Percentiles rank a stretch among this genome's conserved stretches.
phyloP scores from a whole-genome alignment of 2,797 vertebrate species.

The Trachops cirrhosus region DNA sequence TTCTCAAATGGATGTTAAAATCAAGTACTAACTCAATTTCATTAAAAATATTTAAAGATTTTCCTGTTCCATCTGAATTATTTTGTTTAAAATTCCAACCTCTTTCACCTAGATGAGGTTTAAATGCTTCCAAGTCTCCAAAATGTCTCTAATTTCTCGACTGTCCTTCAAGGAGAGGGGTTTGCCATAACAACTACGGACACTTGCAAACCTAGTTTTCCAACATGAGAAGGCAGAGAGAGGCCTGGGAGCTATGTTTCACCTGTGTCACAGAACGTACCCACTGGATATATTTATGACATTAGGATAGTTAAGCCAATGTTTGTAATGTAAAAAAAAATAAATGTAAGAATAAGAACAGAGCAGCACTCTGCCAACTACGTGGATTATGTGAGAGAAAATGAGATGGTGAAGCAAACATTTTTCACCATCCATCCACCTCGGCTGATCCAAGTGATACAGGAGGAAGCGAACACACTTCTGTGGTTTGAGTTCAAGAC shows the following conservation, averaged over 20 bases:
- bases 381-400: not conserved
- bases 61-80: not conserved
- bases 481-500: not conserved
- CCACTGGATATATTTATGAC: conserved; percentile 25
- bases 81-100: conserved; percentile 1
- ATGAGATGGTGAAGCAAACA: not conserved
- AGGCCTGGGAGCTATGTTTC: not conserved
- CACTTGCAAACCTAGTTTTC: not conserved
- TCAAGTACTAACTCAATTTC: not conserved
- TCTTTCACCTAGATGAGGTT: not conserved
- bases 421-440: not conserved
- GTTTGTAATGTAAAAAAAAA: not conserved
- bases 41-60: not conserved
- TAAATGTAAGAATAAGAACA: not conserved
- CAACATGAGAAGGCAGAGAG: not conserved
- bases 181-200: not conserved
- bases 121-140: not conserved
- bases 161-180: not conserved
- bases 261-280: not conserved
- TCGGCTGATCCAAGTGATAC: not conserved
- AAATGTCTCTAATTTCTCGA: not conserved
- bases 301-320: conserved; percentile 17
- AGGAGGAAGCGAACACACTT: not conserved
- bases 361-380: not conserved
- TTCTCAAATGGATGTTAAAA: conserved; percentile 15